Evolutionary conservation across 2,888 invertebrate species (phyloP), one percentile per base, ranked within the genome.

Genomic region (Dryocosmus kuriphilus): DNA sequence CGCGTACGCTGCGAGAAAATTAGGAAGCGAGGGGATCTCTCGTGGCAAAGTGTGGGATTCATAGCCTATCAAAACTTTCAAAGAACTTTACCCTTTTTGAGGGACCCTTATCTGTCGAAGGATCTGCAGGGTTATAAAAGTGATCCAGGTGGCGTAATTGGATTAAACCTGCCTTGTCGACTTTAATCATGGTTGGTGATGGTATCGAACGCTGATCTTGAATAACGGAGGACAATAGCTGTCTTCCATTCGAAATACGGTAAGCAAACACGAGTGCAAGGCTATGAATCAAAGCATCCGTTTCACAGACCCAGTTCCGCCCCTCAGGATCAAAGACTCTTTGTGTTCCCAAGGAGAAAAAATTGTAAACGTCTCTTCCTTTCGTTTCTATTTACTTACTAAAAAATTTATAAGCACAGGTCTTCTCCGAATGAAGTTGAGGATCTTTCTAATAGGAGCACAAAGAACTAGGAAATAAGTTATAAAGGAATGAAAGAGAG

Each of bases 91-190:
- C 71, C 71, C 71, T 71, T 71, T 71, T 71, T 19, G 46, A 67
- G 71, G 27, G 71, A 71, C 51, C 71, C 71, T 71, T 71, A 71
- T 71, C 71, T 51, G 19, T 11, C 46, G 9, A 51, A 51, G 19
- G 71, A 71, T 71, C 71, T 46, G 27, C 27, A 27, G 51, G 71
- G 46, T 71, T 71, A 30, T 71, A n/a, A 71, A 51, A 71, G 71
- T 30, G 27, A 71, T 71, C 71, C 71, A 71, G 71, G 71, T 71
- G 51, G 30, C 77, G 60, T 86, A 86, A 86, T 86, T 85, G 82
- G 82, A 86, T 85, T 86, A 84, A 81, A 83, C 83, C 77, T 81
- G 79, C 76, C 77, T 83, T 82, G 82, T 80, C 80, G 77, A 80
- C 81, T 83, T 84, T 83, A 82, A 83, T 85, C 82, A 83, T 35